phyloP scores from a whole-genome alignment of 2,888 invertebrate species.

The Archaeoteleia sp. region DNA sequence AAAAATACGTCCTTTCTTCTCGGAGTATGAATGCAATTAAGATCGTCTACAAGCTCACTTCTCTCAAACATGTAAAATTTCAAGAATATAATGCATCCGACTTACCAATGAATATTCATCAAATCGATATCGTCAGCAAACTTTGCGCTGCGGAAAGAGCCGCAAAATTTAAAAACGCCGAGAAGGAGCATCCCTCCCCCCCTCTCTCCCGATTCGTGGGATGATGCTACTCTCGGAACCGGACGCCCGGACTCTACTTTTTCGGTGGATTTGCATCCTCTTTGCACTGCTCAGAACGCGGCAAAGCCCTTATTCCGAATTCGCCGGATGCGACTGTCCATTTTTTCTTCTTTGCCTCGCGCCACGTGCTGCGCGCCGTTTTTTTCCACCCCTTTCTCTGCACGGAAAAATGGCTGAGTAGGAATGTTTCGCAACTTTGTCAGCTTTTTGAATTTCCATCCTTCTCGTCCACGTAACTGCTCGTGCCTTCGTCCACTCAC shows the following conservation, averaged over 20 bases:
- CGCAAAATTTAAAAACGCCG: conserved; percentile 21
- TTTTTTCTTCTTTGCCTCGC: conserved; percentile 24
- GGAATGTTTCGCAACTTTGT: conserved; percentile 71
- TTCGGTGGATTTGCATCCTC: conserved; percentile 47
- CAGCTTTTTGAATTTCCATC: conserved; percentile 68
- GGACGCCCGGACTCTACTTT: conserved; percentile 26
- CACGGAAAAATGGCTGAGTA: conserved; percentile 60
- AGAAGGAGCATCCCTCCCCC: not conserved
- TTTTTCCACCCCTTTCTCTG: conserved; percentile 14
- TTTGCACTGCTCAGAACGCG: conserved; percentile 19
- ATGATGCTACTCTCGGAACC: not conserved
- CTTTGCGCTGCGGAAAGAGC: conserved; percentile 26
- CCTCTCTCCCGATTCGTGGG: not conserved
- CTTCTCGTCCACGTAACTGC: conserved; percentile 30
- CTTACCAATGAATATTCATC: conserved; percentile 45
- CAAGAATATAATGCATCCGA: conserved; percentile 49
- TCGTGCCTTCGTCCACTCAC: conserved; percentile 28
- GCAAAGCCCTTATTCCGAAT: conserved; percentile 51
- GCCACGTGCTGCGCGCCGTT: conserved; percentile 19
- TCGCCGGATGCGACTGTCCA: conserved; percentile 21
- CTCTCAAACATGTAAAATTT: conserved; percentile 46
- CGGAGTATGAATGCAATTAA: conserved; percentile 45
- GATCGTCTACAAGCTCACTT: conserved; percentile 37
- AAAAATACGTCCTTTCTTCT: conserved; percentile 25
- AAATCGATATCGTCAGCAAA: conserved; percentile 36